Evolutionary conservation across 1,140 invertebrate genomes (phyloP), one percentile per base, ranked within the genome.

Genomic region (Diorhabda sublineata): DNA sequence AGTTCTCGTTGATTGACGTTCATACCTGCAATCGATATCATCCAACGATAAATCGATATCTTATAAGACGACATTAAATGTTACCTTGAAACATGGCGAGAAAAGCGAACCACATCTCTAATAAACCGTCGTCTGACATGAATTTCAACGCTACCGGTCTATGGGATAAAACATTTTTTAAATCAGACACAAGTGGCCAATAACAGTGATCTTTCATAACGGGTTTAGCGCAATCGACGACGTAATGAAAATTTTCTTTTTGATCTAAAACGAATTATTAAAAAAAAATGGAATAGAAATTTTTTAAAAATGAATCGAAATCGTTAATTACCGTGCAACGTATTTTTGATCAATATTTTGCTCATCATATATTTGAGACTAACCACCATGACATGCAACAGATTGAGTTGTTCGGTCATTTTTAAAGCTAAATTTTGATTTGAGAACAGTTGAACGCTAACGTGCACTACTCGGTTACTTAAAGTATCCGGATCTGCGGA

Each of bases 191-290:
- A 3, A 98, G 84, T 7, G 97, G 96, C 96, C 96, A 98, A 83
- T 98, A 98, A 83, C 95, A 97, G 82, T 98, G 97, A 77, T 98
- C 94, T 81, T 95, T 97, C 94, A 98, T 97, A 4, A 97, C 92
- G 72, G 91, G 86, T 71, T 91, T 86, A 8, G 89, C 91, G 81
- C 96, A 98, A 78, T 98, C 95, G 4, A 98, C 96, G n/a, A 98
- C 95, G 75, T 87, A 89, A 79, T 96, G 94, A 74, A 89, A 90
- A 81, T 95, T 96, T 74, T 89, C 88, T 11, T 87, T 85, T 61
- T 61, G 59, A 61, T 61, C 59, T 61, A 43, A 61, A 61, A 61
- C 26, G 45, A 65, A 68, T 41, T 68, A 41, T 58, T 11, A 11
- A 26, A 11, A 62, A 43, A 26, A 26, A 26, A 26, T 26, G 0